phyloP scores from a whole-genome alignment of 1,140 invertebrate species.

The Planococcus citri region DNA sequence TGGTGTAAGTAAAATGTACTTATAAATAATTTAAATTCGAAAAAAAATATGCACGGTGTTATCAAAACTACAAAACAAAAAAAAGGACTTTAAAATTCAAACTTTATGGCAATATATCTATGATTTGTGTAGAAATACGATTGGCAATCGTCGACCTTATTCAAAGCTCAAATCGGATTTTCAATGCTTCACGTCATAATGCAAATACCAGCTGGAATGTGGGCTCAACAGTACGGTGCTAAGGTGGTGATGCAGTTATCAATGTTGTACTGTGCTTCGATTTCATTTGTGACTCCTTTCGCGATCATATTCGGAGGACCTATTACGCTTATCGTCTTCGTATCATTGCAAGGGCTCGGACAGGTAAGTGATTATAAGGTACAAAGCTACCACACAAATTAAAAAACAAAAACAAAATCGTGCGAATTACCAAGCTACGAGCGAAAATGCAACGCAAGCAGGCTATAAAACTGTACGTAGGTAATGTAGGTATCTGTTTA shows the following conservation, averaged over 20 bases:
- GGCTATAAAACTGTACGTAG: too few species aligned
- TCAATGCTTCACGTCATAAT: not conserved
- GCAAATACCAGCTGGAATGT: slow-evolving; percentile 12
- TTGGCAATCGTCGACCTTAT: not conserved
- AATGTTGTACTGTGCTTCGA: not conserved
- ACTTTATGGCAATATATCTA: too few species aligned
- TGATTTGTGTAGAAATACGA: too few species aligned
- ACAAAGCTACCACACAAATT: not conserved
- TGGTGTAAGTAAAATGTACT: too few species aligned
- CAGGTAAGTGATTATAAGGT: not conserved
- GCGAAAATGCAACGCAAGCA: too few species aligned
- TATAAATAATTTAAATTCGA: too few species aligned
- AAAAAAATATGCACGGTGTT: too few species aligned
- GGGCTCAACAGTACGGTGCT: slow-evolving; percentile 3
- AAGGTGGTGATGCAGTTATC: slow-evolving; percentile 9
- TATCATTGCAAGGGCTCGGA: not conserved
- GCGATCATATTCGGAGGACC: not conserved
- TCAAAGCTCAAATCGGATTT: not conserved
- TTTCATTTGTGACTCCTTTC: not conserved
- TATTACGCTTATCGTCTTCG: not conserved
- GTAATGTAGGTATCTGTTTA: too few species aligned
- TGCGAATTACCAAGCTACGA: too few species aligned
- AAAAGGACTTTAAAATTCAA: too few species aligned
- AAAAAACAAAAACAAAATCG: too few species aligned
- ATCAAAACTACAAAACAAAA: too few species aligned